Evolutionary conservation across 2,797 vertebrate species (phyloP), one percentile per base, ranked within the genome.

Genomic region (Parauchenoglanis punctatus): DNA sequence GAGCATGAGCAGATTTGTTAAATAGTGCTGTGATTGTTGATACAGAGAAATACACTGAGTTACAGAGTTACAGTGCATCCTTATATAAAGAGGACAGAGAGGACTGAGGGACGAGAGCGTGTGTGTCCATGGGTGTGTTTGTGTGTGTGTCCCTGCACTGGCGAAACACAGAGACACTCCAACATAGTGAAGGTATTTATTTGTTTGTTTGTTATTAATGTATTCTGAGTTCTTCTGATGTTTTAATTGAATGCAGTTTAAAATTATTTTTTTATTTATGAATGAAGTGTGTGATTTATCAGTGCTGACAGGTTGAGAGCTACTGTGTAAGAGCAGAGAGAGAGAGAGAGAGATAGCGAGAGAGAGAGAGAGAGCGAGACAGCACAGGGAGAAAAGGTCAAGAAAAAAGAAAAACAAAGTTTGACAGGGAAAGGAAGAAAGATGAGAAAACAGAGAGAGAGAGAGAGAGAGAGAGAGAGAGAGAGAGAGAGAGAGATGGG

Each of bases 401-500:
- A 52, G 46, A 52, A 52, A 76, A 49, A 75, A 49, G 44, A 76
- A 76, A n/a, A 76, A 75, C 72, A 68, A 73, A 17, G 25, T 20
- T 76, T 76, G 75, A 56, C n/a, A 78, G 52, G 20, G 28, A 58
- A 78, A 58, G 28, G 8, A 58, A 7, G 75, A 54, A 77, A 28
- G 49, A 77, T 31, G 35, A 7, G 28, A 77, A 78, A 40, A 35
- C 31, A 80, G 12, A 54, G 75, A 77, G n/a, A 77, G 12, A 17
- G 20, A 80, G 56, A 59, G 56, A 81, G 77, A 78, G n/a, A 80
- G 46, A n/a, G n/a, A n/a, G n/a, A n/a, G n/a, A n/a, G 31, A 77
- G 56, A 81, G 56, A 44, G 56, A 81, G 18, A 7, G 56, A 61
- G 20, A 44, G 18, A 77, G 4, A 56, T 8, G n/a, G 15, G 15